Conservation (phyloP, 2,888 invertebrate species). For the Norana najaformis region DNA sequence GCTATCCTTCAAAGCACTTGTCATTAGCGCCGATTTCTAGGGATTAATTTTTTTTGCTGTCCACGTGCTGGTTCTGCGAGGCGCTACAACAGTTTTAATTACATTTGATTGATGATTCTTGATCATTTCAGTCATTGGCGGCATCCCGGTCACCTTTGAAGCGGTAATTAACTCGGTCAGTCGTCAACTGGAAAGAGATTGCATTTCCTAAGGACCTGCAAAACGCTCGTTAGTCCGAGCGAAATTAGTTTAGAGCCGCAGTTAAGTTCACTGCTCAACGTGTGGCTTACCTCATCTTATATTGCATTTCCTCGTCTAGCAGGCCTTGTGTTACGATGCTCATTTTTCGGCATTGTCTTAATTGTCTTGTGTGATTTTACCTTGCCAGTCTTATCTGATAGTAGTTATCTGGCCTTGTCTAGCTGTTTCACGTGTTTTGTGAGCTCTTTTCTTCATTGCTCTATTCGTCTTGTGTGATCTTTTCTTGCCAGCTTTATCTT, state of each 20-base stretch:
- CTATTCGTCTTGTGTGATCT: too few species aligned
- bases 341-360: neutral
- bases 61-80: neutral
- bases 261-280: neutral
- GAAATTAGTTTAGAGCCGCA: neutral
- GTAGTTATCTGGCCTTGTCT: too few species aligned
- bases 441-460: too few species aligned
- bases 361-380: neutral
- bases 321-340: neutral
- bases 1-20: too few species aligned
- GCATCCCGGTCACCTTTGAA: neutral
- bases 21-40: neutral
- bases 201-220: neutral
- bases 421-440: too few species aligned
- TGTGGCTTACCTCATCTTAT: neutral
- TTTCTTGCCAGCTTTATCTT: neutral
- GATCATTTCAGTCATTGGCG: neutral
- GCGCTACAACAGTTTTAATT: neutral
- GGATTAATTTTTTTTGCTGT: neutral
- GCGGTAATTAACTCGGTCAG: conserved; percentile 13
- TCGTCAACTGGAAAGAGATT: neutral
- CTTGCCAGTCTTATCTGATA: neutral
- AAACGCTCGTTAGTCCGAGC: neutral
- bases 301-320: too few species aligned
- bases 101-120: neutral